Evolutionary conservation across 2,888 invertebrate species (phyloP), one percentile per base, ranked within the genome.

Genomic region (Dascillus cervinus): DNA sequence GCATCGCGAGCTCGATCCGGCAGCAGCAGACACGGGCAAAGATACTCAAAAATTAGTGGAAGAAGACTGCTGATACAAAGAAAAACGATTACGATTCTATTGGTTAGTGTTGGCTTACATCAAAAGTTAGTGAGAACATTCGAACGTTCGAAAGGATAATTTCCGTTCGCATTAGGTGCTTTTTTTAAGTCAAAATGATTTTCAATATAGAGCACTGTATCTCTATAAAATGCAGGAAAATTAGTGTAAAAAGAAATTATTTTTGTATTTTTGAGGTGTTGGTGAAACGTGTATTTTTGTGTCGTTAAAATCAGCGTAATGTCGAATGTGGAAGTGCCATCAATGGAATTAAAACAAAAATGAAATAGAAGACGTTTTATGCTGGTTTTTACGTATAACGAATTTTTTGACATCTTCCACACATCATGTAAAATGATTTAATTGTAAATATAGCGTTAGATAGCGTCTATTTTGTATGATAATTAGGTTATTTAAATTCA

Each of bases 21-120:
- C 80, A 29, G 76, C 79, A 35, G 76, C 79, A 35, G 91, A 92
- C 65, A 86, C 88, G 33, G 90, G 89, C 62, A 87, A 84, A 64
- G 92, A 92, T 68, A 92, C 92, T 25, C 87, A 87, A 65, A 80
- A 83, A 62, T 75, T 92, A 47, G 91, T 92, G 47, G 82, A 82
- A 64, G 91, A 91, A 71, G 89, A 90, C 71, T 80, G 80, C 67
- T 81, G 64, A 64, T 65, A 63, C 52, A 52, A 49, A 49, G 43
- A 50, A 39, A 52, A 52, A 38, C 40, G 45, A 39, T 43, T 47
- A 43, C 43, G 46, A 37, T 49, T 55, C 48, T 51, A 53, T 41
- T 46, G 52, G 47, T 52, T 53, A 49, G 44, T 51, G 46, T 42
- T 53, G 46, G 44, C 43, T 26, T 47, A 53, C 39, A 46, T 53